Evolutionary conservation across 2,888 invertebrate genomes (phyloP), one percentile per base, ranked within the genome.

Genomic region (Pediacus dermestoides): DNA sequence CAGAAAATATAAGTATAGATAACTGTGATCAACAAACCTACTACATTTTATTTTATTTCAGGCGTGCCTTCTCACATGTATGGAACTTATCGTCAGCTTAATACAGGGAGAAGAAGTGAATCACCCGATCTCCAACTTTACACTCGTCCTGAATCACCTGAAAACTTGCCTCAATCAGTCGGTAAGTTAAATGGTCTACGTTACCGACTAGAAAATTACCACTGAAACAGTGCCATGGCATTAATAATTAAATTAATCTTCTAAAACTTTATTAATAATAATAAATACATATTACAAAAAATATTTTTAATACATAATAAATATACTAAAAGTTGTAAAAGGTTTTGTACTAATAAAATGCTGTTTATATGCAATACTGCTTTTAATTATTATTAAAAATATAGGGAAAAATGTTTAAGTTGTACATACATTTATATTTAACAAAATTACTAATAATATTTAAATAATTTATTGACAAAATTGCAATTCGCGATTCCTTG

Each of bases 31-130:
- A n/a, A n/a, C n/a, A n/a, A n/a, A n/a, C n/a, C n/a, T n/a, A n/a
- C n/a, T n/a, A n/a, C n/a, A n/a, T n/a, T n/a, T n/a, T n/a, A 9
- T 33, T 30, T 30, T 23, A 16, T 53, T 52, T 23, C 57, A 73
- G 72, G 70, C 38, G 69, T 71, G 27, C 69, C 72, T 2, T 71
- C 72, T 7, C 70, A 70, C 39, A 70, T 71, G 67, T 72, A 72
- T 46, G 70, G 69, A 8, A 71, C 69, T n/a, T 72, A 72, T 48
- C 58, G 71, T 8, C 70, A 72, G 47, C 56, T 68, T 38, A 67
- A 63, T 36, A 66, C 62, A 10, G 61, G 60, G 21, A 56, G 50
- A 42, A 54, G 62, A 41, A 60, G 54, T 21, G 16, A 40, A 2
- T 57, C 60, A 15, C 64, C 66, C 6, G 66, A 64, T 37, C 34